A percentile compares a stretch with the other conserved stretches of the same genome.
phyloP scores from a whole-genome alignment of 2,797 vertebrate species.

The Clamator glandarius region DNA sequence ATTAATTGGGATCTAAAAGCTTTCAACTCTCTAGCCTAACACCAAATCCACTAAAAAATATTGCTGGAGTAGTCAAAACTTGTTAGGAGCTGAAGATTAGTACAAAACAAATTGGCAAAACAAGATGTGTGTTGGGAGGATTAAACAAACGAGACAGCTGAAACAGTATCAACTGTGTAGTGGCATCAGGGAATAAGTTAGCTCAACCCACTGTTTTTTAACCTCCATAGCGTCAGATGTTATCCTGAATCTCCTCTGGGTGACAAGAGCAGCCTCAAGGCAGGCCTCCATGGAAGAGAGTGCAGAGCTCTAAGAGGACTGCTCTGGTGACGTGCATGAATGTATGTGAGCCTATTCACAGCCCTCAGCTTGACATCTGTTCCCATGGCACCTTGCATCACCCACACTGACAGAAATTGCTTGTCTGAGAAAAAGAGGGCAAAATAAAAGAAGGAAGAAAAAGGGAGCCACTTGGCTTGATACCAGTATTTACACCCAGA shows the following conservation, averaged over 20 bases:
- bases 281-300: neutral
- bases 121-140: neutral
- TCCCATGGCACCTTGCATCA: neutral
- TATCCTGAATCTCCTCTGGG: neutral
- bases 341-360: neutral
- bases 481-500: slow-evolving; percentile 20
- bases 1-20: neutral
- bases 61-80: neutral
- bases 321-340: neutral
- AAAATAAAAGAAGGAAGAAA: neutral
- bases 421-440: neutral
- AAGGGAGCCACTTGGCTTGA: slow-evolving; percentile 13
- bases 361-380: neutral
- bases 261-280: neutral
- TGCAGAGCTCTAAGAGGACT: neutral
- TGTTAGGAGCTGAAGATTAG: neutral
- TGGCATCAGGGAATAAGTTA: neutral
- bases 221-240: neutral
- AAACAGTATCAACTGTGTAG: neutral
- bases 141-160: neutral
- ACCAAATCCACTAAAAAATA: neutral
- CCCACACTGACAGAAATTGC: slow-evolving; percentile 27
- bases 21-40: neutral
- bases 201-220: neutral
- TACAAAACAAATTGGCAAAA: neutral